Evolutionary conservation across 2,797 vertebrate genomes (phyloP), one percentile per base, ranked within the genome.

Genomic region (Coracias cyanogaster): DNA sequence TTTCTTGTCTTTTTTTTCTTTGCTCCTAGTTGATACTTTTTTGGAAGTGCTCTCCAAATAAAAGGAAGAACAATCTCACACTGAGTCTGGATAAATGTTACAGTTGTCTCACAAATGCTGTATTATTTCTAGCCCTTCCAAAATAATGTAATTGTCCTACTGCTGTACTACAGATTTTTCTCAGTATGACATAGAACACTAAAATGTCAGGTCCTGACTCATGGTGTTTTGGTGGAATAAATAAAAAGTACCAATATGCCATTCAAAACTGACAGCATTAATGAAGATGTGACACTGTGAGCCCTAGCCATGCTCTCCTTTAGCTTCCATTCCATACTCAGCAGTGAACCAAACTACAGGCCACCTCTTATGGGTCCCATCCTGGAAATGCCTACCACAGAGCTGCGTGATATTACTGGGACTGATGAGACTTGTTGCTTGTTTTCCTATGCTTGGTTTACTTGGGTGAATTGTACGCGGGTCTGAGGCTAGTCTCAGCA

Each of bases 191-290:
- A 97, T 96, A 97, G 95, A 97, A 96, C 93, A 61, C 93, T 96
- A 79, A 98, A 98, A 97, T 97, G 96, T 98, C 97, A 97, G 97
- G 97, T 97, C 97, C 95, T 97, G 97, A 97, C 97, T 98, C 95
- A 97, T 94, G 87, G 97, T 94, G 96, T 94, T 97, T 97, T 95
- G 91, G 96, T 96, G 95, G 95, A 92, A 98, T 96, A 97, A 97
- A 97, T 94, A 96, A 96, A 96, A 97, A 94, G 95, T 64, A 96
- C 93, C 93, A 93, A 94, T 91, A 95, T 96, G 97, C 93, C 94
- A 86, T 92, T 95, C 67, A 93, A 86, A 97, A 95, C 72, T 74
- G 91, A 89, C 61, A 91, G 89, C 83, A 37, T 74, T 96, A 93
- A 97, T 76, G 90, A 94, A 96, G 96, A 96, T 1, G 84, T 94